These are phyloP conservation scores for Sipha flava DNA, from an alignment of 1,140 invertebrate genomes.

Conservation along the genomic window DNA sequence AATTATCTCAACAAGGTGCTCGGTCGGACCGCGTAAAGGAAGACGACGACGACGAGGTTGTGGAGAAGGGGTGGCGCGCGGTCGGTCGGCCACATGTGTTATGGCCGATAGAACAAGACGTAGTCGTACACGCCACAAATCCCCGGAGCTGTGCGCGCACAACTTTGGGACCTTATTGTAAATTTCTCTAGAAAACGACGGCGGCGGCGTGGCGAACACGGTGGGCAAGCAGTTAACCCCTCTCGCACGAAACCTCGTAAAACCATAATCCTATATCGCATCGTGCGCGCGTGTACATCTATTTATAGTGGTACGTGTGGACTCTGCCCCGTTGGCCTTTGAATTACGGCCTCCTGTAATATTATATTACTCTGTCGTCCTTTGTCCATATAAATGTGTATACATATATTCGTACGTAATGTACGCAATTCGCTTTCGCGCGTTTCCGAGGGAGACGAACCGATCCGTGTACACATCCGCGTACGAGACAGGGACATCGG, in stretches of 20 bases:
- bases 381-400: no score
- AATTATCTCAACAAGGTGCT: constrained; percentile 26
- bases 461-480: no score
- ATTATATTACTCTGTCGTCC: not conserved
- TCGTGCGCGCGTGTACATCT: not conserved
- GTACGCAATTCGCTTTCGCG: no score
- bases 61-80: not conserved
- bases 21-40: not conserved
- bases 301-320: not conserved
- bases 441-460: no score
- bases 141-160: no score
- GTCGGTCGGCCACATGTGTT: not conserved
- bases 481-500: not conserved
- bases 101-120: not conserved
- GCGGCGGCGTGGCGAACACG: no score
- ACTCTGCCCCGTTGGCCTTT: not conserved
- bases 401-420: no score
- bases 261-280: not conserved
- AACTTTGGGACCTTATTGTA: not conserved
- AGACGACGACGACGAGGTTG: no score
- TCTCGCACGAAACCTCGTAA: not conserved
- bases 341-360: not conserved
- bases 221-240: not conserved
- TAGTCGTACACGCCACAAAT: not conserved
- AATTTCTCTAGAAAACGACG: not conserved